These are phyloP conservation scores for Poecilus cupreus DNA, from an alignment of 2,888 invertebrate genomes.

Conservation along the genomic window DNA sequence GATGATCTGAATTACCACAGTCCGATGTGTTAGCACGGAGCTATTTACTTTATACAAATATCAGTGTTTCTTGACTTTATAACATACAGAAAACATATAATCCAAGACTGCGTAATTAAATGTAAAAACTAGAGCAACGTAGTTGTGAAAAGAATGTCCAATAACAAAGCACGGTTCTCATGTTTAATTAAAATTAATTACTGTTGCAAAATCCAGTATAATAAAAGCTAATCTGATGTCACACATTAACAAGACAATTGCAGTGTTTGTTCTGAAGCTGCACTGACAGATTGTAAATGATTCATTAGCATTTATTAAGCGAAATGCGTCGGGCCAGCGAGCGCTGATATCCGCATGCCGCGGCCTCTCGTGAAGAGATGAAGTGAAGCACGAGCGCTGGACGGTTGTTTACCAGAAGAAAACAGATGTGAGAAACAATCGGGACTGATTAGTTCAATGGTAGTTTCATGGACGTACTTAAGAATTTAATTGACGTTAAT, in stretches of 20 bases:
- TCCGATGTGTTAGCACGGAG: too few species aligned
- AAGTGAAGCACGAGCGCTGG: background rate
- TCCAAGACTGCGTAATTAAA: background rate
- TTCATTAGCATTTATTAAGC: slow-evolving; percentile 56
- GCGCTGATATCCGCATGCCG: slow-evolving; percentile 8
- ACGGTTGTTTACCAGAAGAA: slow-evolving; percentile 13
- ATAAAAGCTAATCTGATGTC: slow-evolving; percentile 48
- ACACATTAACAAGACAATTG: slow-evolving; percentile 52
- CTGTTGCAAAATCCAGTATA: slow-evolving; percentile 33
- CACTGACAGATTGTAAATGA: slow-evolving; percentile 52
- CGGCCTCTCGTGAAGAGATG: too few species aligned
- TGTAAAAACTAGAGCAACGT: background rate
- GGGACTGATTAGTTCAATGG: slow-evolving; percentile 21
- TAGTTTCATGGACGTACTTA: slow-evolving; percentile 26
- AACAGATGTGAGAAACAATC: slow-evolving; percentile 32
- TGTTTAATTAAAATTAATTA: slow-evolving; percentile 45
- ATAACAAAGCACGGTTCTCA: background rate
- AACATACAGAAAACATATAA: too few species aligned
- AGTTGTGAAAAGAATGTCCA: background rate
- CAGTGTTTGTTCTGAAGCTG: slow-evolving; percentile 24
- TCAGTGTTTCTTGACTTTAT: too few species aligned
- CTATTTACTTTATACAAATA: too few species aligned
- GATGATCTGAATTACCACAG: too few species aligned
- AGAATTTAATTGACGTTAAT: slow-evolving; percentile 42
- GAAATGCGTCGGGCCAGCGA: slow-evolving; percentile 15